Evolutionary conservation across 2,113 vertebrate species (phyloP).

Genomic region (Gasterosteus aculeatus): DNA sequence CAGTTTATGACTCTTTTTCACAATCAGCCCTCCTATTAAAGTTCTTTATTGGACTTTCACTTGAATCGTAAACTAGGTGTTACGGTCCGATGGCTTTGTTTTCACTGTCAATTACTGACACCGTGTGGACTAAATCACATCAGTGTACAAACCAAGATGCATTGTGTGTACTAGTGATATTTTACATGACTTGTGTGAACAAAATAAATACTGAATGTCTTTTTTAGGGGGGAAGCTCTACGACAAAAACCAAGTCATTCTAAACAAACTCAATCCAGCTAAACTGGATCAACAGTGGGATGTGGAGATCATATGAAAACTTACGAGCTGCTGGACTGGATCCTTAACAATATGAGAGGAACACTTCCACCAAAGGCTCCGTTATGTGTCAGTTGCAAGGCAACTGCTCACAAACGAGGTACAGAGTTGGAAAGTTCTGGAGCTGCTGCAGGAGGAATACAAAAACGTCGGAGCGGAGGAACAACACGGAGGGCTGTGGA

Average conservation of each 20-base stretch:
- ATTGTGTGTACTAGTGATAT: not conserved
- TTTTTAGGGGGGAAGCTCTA: constrained; percentile 88
- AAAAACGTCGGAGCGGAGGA: not conserved
- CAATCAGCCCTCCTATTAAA: too few relatives aligned
- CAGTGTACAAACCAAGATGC: not conserved
- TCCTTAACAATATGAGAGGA: not conserved
- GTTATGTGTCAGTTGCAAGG: constrained; percentile 11
- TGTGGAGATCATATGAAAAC: constrained; percentile 84
- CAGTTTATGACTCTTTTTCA: not conserved
- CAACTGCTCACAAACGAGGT: constrained; percentile 10
- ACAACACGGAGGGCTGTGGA: constrained; percentile 8
- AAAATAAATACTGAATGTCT: not conserved
- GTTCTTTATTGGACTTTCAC: not conserved
- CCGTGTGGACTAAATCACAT: constrained; percentile 59
- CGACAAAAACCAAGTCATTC: constrained; percentile 88
- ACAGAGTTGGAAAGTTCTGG: not conserved
- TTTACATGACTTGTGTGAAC: not conserved
- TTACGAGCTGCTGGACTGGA: constrained; percentile 4
- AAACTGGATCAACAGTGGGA: constrained; percentile 87
- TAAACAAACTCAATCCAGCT: constrained; percentile 82
- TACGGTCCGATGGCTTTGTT: not conserved
- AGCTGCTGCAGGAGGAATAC: constrained; percentile 24
- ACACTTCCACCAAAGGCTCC: not conserved
- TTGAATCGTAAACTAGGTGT: not conserved
- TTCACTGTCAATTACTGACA: constrained; percentile 65